Evolutionary conservation across 1,140 invertebrate genomes (phyloP), one percentile per base, ranked within the genome.

Genomic region (Habropoda laboriosa): DNA sequence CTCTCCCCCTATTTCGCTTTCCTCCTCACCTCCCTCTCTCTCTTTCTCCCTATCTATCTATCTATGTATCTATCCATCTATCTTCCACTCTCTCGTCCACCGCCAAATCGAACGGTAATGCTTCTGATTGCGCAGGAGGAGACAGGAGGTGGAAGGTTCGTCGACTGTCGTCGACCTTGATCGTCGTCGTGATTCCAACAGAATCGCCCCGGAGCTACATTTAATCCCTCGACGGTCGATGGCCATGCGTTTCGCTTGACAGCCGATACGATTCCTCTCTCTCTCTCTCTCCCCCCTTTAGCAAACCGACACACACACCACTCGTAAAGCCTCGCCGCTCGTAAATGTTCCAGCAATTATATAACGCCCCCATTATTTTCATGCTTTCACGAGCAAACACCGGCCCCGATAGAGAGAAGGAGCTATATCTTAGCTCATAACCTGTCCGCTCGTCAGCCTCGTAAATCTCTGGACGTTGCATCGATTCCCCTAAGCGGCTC

Each of bases 161-260:
- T 53, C 55, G 47, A 66, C 66, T 83, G 57, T 71, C 47, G 53
- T 24, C 30, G 40, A 35, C 47, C 40, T 72, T 71, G 63, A 83
- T 66, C 49, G 67, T 47, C 38, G 49, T 32, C 51, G 32, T 27
- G 53, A 24, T 58, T 45, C 21, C 40, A n/a, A 51, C 45, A 66
- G 71, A 80, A 83, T 83, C 83, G 83, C 70, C n/a, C 51, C 53
- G 40, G 24, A 67, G 57, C 83, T n/a, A n/a, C 81, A 80, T 85
- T 85, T 85, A 80, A 80, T 71, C 64, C 42, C 10, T 45, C 38
- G 81, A 83, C 68, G 57, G 74, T 57, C 67, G 74, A 71, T 70
- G 82, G 63, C 58, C 51, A 42, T 72, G 82, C 66, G 58, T 80
- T 76, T 71, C 60, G 42, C 80, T 71, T 66, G 71, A 83, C 71